Conservation (phyloP, 23 tunicate species). For the Halocynthia roretzi region DNA sequence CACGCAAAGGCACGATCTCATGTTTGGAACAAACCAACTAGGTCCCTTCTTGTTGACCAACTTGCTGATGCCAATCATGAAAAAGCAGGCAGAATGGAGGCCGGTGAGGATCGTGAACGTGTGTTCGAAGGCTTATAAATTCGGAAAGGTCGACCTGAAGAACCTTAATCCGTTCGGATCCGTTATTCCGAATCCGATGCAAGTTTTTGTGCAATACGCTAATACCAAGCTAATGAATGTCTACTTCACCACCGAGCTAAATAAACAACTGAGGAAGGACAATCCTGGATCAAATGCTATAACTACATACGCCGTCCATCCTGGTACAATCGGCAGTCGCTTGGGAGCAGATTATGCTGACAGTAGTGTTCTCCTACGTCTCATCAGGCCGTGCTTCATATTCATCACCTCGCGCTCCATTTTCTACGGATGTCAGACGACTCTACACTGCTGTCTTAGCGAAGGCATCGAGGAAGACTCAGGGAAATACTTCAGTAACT, state of each 20-base stretch:
- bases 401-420: background rate
- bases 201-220: background rate
- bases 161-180: background rate
- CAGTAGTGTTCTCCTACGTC: background rate
- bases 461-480: slow-evolving; percentile 3
- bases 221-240: slow-evolving; percentile 9
- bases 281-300: background rate
- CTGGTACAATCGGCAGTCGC: slow-evolving; percentile 6
- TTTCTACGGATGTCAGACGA: slow-evolving; percentile 8
- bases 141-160: slow-evolving; percentile 1
- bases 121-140: slow-evolving; percentile 4
- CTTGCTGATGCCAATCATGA: slow-evolving; percentile 10
- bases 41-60: slow-evolving; percentile 13
- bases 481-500: background rate
- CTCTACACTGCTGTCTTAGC: background rate
- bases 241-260: slow-evolving; percentile 5
- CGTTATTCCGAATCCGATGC: background rate
- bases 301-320: slow-evolving; percentile 14
- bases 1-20: background rate
- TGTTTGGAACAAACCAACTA: slow-evolving; percentile 7
- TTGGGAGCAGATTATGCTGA: background rate
- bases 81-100: background rate
- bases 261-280: background rate
- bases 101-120: slow-evolving; percentile 13
- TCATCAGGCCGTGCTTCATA: background rate